A percentile compares a stretch with the other conserved stretches of the same genome.
Conservation (phyloP, 2,888 invertebrate genomes). For the Zelleria hepariella region DNA sequence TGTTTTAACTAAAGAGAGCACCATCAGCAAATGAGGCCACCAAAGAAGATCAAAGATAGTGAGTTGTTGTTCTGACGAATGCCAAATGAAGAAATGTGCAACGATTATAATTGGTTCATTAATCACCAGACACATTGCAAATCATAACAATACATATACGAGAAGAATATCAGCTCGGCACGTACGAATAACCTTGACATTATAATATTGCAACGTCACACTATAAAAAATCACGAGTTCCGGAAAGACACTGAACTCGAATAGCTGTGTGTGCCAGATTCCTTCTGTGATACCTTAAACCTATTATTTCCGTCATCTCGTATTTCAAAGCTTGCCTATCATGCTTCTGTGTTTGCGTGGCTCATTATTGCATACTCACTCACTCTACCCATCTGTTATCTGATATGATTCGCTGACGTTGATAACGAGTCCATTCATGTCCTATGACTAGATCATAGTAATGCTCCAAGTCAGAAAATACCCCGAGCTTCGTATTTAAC, state of each 20-base stretch:
- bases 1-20: background rate
- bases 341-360: background rate
- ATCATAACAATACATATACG: background rate
- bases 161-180: background rate
- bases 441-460: background rate
- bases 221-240: background rate
- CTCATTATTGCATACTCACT: background rate
- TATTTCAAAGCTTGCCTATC: background rate
- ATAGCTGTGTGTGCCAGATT: background rate
- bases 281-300: background rate
- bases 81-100: background rate
- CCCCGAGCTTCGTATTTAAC: background rate
- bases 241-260: background rate
- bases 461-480: background rate
- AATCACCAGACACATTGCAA: background rate
- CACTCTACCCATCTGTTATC: background rate
- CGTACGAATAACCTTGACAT: background rate
- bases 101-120: background rate
- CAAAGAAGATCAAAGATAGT: too few species aligned
- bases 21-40: background rate
- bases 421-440: background rate
- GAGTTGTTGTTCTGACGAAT: background rate
- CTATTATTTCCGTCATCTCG: background rate
- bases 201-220: background rate
- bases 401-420: background rate